These are phyloP conservation scores for Listronotus oregonensis DNA, from an alignment of 1,140 invertebrate genomes.

Conservation along the genomic window DNA sequence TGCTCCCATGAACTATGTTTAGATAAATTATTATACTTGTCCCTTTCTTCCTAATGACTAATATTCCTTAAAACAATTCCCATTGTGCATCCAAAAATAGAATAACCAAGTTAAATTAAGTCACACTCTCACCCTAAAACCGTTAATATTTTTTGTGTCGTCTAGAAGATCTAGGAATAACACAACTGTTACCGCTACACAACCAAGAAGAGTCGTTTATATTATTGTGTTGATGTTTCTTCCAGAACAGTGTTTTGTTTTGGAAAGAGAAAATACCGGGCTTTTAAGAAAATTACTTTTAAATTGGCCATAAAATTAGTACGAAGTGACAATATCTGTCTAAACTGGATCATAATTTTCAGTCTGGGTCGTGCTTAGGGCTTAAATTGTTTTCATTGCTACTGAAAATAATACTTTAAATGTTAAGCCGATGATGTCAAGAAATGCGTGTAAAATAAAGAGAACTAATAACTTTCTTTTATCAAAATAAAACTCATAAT, in stretches of 20 bases:
- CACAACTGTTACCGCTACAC: slow-evolving; percentile 42
- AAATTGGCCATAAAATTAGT: slow-evolving; percentile 32
- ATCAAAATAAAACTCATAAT: too few species aligned
- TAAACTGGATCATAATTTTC: slow-evolving; percentile 34
- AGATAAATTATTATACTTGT: too few species aligned
- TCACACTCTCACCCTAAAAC: slow-evolving; percentile 19
- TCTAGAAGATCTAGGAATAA: slow-evolving; percentile 42
- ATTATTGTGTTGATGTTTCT: slow-evolving; percentile 36
- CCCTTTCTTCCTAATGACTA: not conserved
- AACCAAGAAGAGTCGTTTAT: slow-evolving; percentile 35
- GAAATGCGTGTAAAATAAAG: too few species aligned
- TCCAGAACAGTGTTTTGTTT: slow-evolving; percentile 31
- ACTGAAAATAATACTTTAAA: too few species aligned
- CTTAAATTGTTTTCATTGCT: slow-evolving; percentile 16
- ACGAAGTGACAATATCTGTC: slow-evolving; percentile 6
- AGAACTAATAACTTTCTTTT: too few species aligned
- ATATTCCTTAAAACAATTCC: not conserved
- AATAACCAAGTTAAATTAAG: not conserved
- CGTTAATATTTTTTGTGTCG: slow-evolving; percentile 42
- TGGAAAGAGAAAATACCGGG: slow-evolving; percentile 17
- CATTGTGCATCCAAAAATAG: slow-evolving; percentile 8
- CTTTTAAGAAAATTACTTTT: slow-evolving; percentile 32
- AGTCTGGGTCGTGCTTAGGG: not conserved
- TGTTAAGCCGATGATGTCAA: too few species aligned
- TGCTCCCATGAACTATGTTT: too few species aligned